These are phyloP conservation scores for Clistopyga incitator DNA, from an alignment of 2,888 invertebrate species.

Conservation along the genomic window DNA sequence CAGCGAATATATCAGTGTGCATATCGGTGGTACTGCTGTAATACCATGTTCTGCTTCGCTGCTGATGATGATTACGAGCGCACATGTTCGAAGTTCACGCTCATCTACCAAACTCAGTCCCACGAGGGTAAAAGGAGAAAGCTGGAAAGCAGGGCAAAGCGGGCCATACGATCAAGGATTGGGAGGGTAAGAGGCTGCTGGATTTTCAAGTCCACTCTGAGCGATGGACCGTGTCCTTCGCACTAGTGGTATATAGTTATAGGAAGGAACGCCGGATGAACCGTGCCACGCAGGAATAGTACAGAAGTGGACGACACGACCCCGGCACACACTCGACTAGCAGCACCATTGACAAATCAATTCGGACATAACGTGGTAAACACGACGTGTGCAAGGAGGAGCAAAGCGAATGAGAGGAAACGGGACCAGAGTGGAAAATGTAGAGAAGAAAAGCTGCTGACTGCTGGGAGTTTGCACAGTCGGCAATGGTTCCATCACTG, in stretches of 20 bases:
- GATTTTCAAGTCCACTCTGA: constrained; percentile 78
- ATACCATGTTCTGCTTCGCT: constrained; percentile 45
- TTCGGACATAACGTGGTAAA: constrained; percentile 82
- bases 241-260: constrained; percentile 6
- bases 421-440: constrained; percentile 23
- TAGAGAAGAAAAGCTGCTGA: constrained; percentile 39
- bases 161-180: constrained; percentile 13
- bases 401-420: constrained; percentile 39
- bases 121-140: constrained; percentile 55
- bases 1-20: constrained; percentile 46
- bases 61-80: constrained; percentile 78
- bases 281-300: constrained; percentile 35
- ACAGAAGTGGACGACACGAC: constrained; percentile 42
- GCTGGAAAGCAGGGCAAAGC: constrained; percentile 35
- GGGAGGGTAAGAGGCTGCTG: constrained; percentile 64
- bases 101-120: constrained; percentile 70
- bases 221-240: constrained; percentile 68
- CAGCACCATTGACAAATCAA: constrained; percentile 81
- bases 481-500: constrained; percentile 51
- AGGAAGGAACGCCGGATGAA: constrained; percentile 7
- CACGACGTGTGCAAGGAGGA: constrained; percentile 73
- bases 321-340: constrained; percentile 56
- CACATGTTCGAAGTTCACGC: constrained; percentile 80
- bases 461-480: constrained; percentile 73
- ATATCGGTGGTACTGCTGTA: constrained; percentile 48